phyloP scores from a whole-genome alignment of 2,797 vertebrate species.

The Acropternis orthonyx region DNA sequence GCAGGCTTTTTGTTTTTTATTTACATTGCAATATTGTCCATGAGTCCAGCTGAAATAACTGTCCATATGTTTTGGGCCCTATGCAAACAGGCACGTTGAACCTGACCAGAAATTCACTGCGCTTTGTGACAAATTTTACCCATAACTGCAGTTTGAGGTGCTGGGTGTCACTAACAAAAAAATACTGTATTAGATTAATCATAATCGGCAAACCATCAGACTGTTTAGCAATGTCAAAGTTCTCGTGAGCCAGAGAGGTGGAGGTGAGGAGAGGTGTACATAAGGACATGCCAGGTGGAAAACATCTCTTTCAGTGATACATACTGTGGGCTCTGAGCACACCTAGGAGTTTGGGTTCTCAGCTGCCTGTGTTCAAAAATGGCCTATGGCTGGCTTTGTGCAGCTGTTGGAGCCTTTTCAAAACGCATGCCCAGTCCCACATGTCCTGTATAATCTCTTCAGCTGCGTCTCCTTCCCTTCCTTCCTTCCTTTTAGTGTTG shows the following conservation, averaged over 20 bases:
- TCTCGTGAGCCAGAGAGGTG: neutral
- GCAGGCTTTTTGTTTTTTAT: neutral
- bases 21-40: neutral
- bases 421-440: neutral
- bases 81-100: neutral
- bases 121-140: neutral
- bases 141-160: neutral
- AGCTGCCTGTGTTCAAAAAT: neutral
- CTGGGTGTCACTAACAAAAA: neutral
- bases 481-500: neutral
- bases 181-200: neutral
- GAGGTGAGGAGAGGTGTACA: neutral
- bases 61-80: neutral
- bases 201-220: neutral
- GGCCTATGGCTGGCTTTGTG: rapidly evolving
- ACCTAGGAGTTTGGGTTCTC: rapidly evolving
- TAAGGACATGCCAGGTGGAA: rapidly evolving
- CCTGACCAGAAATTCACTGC: neutral
- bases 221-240: neutral
- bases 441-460: neutral
- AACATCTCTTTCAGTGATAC: rapidly evolving
- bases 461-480: neutral
- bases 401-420: neutral
- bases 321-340: neutral
- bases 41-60: neutral